Base-by-base conservation (phyloP, 2,113 vertebrate genomes). In the Tachycineta bicolor region DNA sequence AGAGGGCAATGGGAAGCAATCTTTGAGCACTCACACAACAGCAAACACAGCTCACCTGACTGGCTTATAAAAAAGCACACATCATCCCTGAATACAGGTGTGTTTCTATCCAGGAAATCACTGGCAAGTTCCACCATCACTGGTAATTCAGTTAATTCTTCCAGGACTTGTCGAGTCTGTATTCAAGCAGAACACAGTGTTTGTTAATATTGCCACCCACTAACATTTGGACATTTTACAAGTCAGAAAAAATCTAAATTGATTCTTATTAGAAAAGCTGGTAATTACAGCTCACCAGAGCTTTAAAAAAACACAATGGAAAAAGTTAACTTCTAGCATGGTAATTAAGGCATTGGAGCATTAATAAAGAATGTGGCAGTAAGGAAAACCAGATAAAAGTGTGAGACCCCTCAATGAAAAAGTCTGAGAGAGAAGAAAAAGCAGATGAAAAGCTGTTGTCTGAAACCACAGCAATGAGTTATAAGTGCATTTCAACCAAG, bases 121-220 rank as follows among this genome's bases (percentile, higher is more conserved):
- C 99, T 99, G 20, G 99, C 99, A 89, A 99, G 98, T 97, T 99
- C 99, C 85, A 99, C 99, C 99, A 99, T 99, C 96, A 99, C 99
- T 8, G 99, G 99, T 20, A 99, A 96, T 80, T 99, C 99, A 0
- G 99, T 99, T 91, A 99, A 97, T 96, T 99, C 99, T 96, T 99
- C 99, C 49, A 99, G 94, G 56, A 99, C 98, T 96, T 99, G 99
- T 34, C 99, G 98, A 12, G 99, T 99, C 99, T 99, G 73, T 69
- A 95, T 81, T 73, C 63, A 93, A 94, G 31, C 70, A 96, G 69
- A 71, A 96, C 12, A 62, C 9, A 25, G 1, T 19, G 76, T 68
- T 62, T 67, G 52, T 95, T 87, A 92, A 49, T n/a, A 86, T 14
- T n/a, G 39, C 12, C 39, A 73, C 67, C 14, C n/a, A 43, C 16